Evolutionary conservation across 1,140 invertebrate species (phyloP).

Genomic region (Stegodyphus dumicola): DNA sequence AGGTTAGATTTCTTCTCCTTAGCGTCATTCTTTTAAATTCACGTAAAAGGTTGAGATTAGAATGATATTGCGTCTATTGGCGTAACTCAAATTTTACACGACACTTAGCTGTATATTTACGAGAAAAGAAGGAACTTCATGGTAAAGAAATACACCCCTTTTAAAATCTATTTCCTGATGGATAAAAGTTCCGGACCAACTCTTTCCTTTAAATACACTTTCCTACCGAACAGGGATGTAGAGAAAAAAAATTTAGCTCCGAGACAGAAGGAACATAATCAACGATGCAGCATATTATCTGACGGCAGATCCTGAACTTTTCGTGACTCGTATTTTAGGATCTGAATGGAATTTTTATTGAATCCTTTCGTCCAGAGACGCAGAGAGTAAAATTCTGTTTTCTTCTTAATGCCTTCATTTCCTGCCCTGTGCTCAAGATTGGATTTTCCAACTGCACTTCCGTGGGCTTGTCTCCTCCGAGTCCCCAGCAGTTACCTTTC

Average conservation of each 20-base stretch:
- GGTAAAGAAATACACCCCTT: neutral
- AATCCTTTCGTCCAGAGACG: constrained; percentile 24
- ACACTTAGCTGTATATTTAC: too few relatives aligned
- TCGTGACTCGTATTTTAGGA: constrained; percentile 19
- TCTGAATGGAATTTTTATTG: constrained; percentile 46
- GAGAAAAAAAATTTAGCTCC: neutral
- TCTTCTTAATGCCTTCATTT: constrained; percentile 31
- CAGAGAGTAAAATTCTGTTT: constrained; percentile 40
- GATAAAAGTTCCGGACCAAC: neutral
- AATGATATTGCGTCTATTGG: too few relatives aligned
- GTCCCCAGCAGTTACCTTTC: neutral
- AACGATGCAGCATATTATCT: constrained; percentile 22
- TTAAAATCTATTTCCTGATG: neutral
- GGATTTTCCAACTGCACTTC: neutral
- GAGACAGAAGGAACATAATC: constrained; percentile 22
- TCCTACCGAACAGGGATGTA: neutral
- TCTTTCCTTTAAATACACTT: neutral
- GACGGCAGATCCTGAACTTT: neutral
- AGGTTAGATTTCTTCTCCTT: too few relatives aligned
- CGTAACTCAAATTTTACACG: too few relatives aligned
- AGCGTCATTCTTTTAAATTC: too few relatives aligned
- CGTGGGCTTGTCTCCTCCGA: neutral
- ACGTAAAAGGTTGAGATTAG: too few relatives aligned
- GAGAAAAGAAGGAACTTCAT: too few relatives aligned
- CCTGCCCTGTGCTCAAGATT: constrained; percentile 32